phyloP scores from a whole-genome alignment of 2,797 vertebrate species.

The Psittacula echo region DNA sequence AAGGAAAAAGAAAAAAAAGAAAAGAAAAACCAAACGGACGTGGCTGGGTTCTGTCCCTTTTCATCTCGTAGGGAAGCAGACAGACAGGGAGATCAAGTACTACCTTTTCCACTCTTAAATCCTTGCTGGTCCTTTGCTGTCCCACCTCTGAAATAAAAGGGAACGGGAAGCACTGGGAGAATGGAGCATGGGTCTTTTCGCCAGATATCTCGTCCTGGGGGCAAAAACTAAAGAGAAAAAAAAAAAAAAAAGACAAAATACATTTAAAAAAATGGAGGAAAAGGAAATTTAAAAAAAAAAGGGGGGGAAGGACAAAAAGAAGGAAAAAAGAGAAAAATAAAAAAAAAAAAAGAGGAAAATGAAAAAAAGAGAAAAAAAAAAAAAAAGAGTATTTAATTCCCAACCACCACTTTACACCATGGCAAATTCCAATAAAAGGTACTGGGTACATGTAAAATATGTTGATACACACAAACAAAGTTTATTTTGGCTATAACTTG shows the following conservation, averaged over 20 bases:
- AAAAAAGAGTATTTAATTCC: conserved; percentile 53
- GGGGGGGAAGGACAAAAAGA: no score
- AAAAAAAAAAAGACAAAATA: not conserved
- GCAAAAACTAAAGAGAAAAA: not conserved
- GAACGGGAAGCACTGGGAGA: conserved; percentile 15
- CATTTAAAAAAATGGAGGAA: not conserved
- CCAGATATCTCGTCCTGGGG: conserved; percentile 33
- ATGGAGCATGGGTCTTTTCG: conserved; percentile 16
- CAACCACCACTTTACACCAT: conserved; percentile 28
- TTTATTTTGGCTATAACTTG: conserved; percentile 94
- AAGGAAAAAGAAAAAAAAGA: not conserved
- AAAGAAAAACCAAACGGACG: conserved; percentile 16
- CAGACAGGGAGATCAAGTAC: conserved; percentile 4
- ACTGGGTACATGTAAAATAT: conserved; percentile 93
- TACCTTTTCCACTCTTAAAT: not conserved
- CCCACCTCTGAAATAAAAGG: conserved; percentile 41
- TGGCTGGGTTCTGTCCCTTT: conserved; percentile 57
- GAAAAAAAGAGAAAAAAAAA: accelerated
- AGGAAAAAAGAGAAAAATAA: not conserved
- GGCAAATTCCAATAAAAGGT: conserved; percentile 73
- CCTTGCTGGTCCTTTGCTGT: not conserved
- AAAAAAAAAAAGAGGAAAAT: not conserved
- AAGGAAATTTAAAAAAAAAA: accelerated
- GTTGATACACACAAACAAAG: conserved; percentile 92
- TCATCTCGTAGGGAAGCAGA: conserved; percentile 48